Conservation (phyloP, 2,797 vertebrate genomes). For the Columba guinea region DNA sequence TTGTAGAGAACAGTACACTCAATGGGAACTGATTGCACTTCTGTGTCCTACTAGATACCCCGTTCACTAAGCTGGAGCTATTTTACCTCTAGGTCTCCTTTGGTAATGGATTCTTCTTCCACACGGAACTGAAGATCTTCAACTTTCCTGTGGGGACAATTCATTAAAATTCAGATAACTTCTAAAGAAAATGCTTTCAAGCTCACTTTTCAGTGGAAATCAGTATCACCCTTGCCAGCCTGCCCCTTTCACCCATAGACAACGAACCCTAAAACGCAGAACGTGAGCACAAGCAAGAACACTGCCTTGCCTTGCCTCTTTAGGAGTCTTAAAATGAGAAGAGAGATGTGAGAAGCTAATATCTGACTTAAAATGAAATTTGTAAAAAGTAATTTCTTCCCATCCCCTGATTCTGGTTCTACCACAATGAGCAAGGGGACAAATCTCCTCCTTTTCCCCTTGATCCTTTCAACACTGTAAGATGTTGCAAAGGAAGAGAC, state of each 20-base stretch:
- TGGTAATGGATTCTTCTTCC: conserved; percentile 98
- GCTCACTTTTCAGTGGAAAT: neutral
- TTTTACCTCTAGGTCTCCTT: conserved; percentile 99
- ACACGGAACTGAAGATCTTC: conserved; percentile 99
- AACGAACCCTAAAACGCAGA: neutral
- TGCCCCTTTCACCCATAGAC: too few species aligned
- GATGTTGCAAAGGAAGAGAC: neutral
- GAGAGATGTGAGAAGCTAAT: neutral
- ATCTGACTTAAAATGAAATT: neutral
- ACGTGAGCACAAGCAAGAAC: neutral
- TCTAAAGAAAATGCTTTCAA: neutral
- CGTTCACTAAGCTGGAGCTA: neutral
- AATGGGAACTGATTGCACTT: neutral
- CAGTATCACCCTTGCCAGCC: neutral
- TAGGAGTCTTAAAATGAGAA: neutral
- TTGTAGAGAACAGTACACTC: neutral
- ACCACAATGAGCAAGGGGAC: neutral
- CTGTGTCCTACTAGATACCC: neutral
- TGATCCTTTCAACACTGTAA: neutral
- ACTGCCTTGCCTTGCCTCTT: neutral
- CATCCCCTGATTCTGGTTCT: neutral
- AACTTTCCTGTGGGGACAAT: conserved; percentile 86
- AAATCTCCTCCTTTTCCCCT: neutral
- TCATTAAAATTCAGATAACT: conserved; percentile 13
- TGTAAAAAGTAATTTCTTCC: neutral